These are phyloP conservation scores for Nibea albiflora DNA, from an alignment of 2,113 vertebrate genomes.

Conservation along the genomic window DNA sequence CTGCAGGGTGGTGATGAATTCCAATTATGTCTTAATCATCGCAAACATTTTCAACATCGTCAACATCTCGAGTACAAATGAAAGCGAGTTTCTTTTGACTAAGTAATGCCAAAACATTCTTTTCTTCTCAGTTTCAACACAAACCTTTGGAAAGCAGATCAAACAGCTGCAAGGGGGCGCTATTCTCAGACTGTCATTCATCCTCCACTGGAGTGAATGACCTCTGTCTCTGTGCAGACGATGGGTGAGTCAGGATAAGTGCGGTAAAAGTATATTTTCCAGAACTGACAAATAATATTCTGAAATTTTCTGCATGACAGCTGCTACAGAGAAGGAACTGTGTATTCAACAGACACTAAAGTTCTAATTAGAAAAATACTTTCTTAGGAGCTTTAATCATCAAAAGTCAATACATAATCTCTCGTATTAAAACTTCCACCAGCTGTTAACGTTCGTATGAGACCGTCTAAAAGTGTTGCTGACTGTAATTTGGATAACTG, in stretches of 20 bases:
- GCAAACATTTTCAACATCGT: too few relatives aligned
- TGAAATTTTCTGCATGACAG: constrained; percentile 6
- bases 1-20: too few relatives aligned
- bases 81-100: too few relatives aligned
- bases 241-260: neutral
- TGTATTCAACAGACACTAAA: neutral
- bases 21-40: too few relatives aligned
- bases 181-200: neutral
- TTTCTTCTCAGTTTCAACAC: too few relatives aligned
- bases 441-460: neutral
- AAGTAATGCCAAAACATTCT: too few relatives aligned
- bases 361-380: constrained; percentile 13
- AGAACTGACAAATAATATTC: neutral
- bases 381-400: constrained; percentile 16
- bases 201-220: too few relatives aligned
- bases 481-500: neutral
- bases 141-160: too few relatives aligned
- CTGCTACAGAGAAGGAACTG: neutral
- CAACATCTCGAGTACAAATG: too few relatives aligned
- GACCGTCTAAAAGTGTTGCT: neutral
- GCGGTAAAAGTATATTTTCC: neutral
- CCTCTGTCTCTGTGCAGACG: neutral
- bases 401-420: neutral
- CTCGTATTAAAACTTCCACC: constrained; percentile 10
- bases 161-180: neutral